A percentile compares a stretch with the other conserved stretches of the same genome.
phyloP scores from a whole-genome alignment of 1,140 invertebrate genomes.

The Drosophila prosaltans region DNA sequence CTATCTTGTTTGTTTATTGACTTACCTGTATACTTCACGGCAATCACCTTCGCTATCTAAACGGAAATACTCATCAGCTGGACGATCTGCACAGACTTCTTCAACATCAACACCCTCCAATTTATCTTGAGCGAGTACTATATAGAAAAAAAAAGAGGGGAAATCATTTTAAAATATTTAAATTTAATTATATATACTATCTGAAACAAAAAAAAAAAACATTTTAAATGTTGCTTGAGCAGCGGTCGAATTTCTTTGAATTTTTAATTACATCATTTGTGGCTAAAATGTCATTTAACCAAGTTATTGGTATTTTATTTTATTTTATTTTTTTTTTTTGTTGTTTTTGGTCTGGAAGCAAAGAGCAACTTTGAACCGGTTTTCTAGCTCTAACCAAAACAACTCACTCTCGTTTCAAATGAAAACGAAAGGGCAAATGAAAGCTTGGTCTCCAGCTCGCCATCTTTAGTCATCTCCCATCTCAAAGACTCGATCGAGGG shows the following conservation, averaged over 20 bases:
- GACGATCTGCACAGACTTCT: conserved; percentile 92
- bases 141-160: conserved; percentile 20
- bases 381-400: conserved; percentile 68
- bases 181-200: no score
- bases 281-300: conserved; percentile 11
- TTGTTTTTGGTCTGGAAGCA: conserved; percentile 28
- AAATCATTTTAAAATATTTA: background rate
- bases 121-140: conserved; percentile 85
- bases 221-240: no score
- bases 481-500: no score
- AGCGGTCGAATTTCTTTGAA: background rate
- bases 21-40: conserved; percentile 95
- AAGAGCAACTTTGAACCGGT: conserved; percentile 54
- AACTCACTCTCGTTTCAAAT: conserved; percentile 67
- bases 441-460: conserved; percentile 26
- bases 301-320: background rate
- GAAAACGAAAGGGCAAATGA: conserved; percentile 77
- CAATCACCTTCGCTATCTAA: conserved; percentile 93
- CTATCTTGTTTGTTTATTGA: background rate
- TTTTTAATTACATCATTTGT: conserved; percentile 14
- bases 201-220: no score
- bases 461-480: no score
- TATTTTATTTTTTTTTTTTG: conserved; percentile 16
- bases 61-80: conserved; percentile 95
- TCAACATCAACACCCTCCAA: conserved; percentile 89